Percentiles rank a stretch among this genome's conserved stretches.
These are phyloP conservation scores for Zaprionus ghesquierei DNA, from an alignment of 1,140 invertebrate genomes.

Conservation along the genomic window DNA sequence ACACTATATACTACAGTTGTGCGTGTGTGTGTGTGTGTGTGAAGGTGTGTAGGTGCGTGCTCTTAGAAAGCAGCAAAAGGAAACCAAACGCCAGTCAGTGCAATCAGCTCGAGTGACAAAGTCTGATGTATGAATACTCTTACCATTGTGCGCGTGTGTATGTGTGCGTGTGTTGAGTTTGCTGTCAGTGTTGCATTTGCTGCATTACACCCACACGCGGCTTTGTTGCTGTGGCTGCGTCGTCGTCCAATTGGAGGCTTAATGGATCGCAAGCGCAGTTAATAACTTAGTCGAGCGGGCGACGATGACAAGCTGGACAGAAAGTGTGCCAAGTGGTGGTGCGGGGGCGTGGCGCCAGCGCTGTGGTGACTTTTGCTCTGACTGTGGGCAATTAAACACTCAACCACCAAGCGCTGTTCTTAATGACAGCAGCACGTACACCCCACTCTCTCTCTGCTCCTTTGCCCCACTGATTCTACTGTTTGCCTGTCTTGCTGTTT, in stretches of 20 bases:
- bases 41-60: neutral
- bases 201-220: slow-evolving; percentile 64
- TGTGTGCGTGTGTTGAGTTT: neutral
- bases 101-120: slow-evolving; percentile 41
- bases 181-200: slow-evolving; percentile 52
- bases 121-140: slow-evolving; percentile 51
- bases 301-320: slow-evolving; percentile 33
- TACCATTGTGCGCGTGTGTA: neutral
- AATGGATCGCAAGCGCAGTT: slow-evolving; percentile 74
- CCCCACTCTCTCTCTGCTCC: neutral
- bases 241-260: slow-evolving; percentile 62
- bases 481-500: neutral
- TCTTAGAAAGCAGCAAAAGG: slow-evolving; percentile 11
- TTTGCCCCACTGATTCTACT: neutral
- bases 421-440: slow-evolving; percentile 47
- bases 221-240: neutral
- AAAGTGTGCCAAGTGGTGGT: slow-evolving; percentile 62
- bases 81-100: neutral
- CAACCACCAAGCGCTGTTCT: slow-evolving; percentile 59
- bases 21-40: neutral
- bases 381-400: slow-evolving; percentile 60
- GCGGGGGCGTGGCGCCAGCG: neutral
- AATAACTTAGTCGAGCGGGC: slow-evolving; percentile 52
- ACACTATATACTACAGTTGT: neutral
- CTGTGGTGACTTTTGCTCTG: neutral